These are phyloP conservation scores for Cassiopea xamachana DNA, from an alignment of 30 jellyfish, hydroid and myxozoan species.

Conservation along the genomic window DNA sequence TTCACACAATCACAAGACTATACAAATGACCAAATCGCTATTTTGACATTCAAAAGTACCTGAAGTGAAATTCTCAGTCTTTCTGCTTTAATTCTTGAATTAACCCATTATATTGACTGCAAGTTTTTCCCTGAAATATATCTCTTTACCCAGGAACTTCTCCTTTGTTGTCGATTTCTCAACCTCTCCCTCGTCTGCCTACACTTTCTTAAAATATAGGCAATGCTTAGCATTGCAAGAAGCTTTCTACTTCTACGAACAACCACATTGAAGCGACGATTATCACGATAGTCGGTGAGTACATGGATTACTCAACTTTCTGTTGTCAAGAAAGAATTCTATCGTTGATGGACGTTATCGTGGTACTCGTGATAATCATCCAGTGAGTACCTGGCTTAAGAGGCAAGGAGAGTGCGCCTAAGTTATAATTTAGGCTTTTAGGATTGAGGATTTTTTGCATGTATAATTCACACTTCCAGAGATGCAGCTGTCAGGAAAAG, in stretches of 20 bases:
- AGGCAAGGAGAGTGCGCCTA: too few relatives aligned
- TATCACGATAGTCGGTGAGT: constrained; percentile 6
- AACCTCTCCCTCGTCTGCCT: too few relatives aligned
- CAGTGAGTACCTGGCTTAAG: too few relatives aligned
- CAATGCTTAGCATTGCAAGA: constrained; percentile 18
- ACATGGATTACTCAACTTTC: not conserved
- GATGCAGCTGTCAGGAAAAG: too few relatives aligned
- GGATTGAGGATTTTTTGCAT: too few relatives aligned
- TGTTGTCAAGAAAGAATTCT: not conserved
- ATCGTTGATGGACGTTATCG: constrained; percentile 10
- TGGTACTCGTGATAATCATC: not conserved
- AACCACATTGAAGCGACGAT: constrained; percentile 28
- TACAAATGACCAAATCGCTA: constrained; percentile 43
- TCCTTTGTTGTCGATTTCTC: not conserved
- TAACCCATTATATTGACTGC: constrained; percentile 13
- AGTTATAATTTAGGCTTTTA: too few relatives aligned
- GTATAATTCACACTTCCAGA: too few relatives aligned
- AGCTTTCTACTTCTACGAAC: constrained; percentile 4
- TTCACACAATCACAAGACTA: not conserved
- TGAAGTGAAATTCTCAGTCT: constrained; percentile 40
- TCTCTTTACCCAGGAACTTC: constrained; percentile 17
- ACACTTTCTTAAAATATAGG: too few relatives aligned
- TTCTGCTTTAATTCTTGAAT: constrained; percentile 24
- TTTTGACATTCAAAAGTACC: constrained; percentile 59
- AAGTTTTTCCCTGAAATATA: constrained; percentile 4